Evolutionary conservation across 64 coral and sea anemone genomes (phyloP).

Genomic region (Anthopleura sola): DNA sequence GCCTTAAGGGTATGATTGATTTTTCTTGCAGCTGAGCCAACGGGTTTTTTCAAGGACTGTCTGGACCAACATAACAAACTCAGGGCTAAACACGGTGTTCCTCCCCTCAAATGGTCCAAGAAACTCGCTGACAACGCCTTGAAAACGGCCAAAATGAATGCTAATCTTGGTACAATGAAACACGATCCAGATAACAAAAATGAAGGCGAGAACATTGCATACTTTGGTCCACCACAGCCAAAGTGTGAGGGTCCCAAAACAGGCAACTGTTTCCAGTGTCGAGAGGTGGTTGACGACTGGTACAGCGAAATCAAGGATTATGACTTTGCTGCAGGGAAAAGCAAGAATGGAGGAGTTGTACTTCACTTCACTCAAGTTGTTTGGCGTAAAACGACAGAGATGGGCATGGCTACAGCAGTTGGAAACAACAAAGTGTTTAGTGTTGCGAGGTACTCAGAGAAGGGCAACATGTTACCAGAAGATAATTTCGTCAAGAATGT

Average conservation of each 20-base stretch:
- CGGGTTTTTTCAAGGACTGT: conserved; percentile 61
- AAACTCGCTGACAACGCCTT: conserved; percentile 36
- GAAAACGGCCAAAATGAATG: conserved; percentile 30
- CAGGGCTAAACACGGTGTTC: conserved; percentile 58
- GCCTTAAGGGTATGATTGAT: no score
- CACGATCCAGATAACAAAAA: conserved; percentile 1
- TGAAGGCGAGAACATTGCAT: conserved; percentile 64
- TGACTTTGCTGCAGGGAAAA: conserved; percentile 32
- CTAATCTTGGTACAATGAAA: conserved; percentile 12
- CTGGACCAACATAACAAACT: conserved; percentile 59
- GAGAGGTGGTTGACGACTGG: conserved; percentile 71
- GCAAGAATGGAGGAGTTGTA: conserved; percentile 38
- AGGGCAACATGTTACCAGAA: background rate
- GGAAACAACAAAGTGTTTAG: conserved; percentile 24
- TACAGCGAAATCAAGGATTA: conserved; percentile 50
- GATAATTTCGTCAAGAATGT: conserved; percentile 14
- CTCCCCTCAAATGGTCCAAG: conserved; percentile 47
- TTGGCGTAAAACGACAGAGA: conserved; percentile 35
- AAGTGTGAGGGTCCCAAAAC: conserved; percentile 39
- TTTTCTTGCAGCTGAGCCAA: background rate
- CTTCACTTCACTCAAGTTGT: conserved; percentile 61
- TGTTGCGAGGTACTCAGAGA: conserved; percentile 30
- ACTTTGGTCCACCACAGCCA: conserved; percentile 37
- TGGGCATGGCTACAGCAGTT: conserved; percentile 46
- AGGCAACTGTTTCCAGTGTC: conserved; percentile 48